Evolutionary conservation across 1,140 invertebrate species (phyloP).

Genomic region (Heterodera carotae): DNA sequence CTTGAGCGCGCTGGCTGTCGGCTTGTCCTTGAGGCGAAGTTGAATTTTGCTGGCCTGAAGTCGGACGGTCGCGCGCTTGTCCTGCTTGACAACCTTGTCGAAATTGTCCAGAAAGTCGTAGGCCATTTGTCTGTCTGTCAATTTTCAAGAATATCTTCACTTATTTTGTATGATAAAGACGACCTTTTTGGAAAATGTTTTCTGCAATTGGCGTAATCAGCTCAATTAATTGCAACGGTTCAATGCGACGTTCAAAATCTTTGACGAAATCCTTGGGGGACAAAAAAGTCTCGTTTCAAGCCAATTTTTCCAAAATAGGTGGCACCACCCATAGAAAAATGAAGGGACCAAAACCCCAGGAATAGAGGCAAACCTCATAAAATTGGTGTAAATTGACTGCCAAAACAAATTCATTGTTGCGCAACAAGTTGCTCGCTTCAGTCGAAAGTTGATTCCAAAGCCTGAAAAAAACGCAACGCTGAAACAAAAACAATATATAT

Average conservation of each 20-base stretch:
- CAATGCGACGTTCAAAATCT: slow-evolving; percentile 62
- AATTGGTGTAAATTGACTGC: slow-evolving; percentile 54
- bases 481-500: slow-evolving; percentile 3
- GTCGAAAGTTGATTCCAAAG: slow-evolving; percentile 60
- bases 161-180: not conserved
- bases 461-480: slow-evolving; percentile 46
- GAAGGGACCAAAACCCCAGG: not conserved
- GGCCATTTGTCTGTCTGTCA: slow-evolving; percentile 50
- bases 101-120: slow-evolving; percentile 57
- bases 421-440: slow-evolving; percentile 39
- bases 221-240: slow-evolving; percentile 53
- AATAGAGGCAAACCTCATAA: slow-evolving; percentile 42
- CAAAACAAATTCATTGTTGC: slow-evolving; percentile 43
- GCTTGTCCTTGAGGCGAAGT: slow-evolving; percentile 45
- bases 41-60: slow-evolving; percentile 55
- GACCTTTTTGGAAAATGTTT: slow-evolving; percentile 47
- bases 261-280: slow-evolving; percentile 44
- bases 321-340: not conserved
- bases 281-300: not conserved
- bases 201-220: slow-evolving; percentile 58
- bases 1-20: not conserved
- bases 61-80: slow-evolving; percentile 55
- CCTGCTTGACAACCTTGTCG: slow-evolving; percentile 54
- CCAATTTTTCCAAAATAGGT: not conserved
- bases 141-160: not conserved